phyloP scores from a whole-genome alignment of 2,888 invertebrate genomes.

The Campoletis raptor region DNA sequence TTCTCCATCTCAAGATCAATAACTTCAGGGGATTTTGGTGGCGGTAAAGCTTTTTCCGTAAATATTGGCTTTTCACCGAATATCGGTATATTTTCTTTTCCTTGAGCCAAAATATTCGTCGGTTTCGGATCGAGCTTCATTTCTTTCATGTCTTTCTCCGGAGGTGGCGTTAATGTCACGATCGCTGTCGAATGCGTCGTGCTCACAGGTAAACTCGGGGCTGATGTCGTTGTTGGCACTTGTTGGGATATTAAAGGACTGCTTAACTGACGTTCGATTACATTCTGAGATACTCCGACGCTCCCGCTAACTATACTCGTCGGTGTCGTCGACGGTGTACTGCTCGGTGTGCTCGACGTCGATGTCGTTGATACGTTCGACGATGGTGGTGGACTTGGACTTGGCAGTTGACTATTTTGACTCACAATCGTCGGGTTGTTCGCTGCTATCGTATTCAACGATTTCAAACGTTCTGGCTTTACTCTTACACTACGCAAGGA shows the following conservation, averaged over 20 bases:
- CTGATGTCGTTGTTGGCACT: slow-evolving; percentile 76
- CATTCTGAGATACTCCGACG: slow-evolving; percentile 73
- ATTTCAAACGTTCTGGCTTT: slow-evolving; percentile 87
- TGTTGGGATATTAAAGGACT: slow-evolving; percentile 78
- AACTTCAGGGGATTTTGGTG: slow-evolving; percentile 88
- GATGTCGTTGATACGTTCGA: slow-evolving; percentile 76
- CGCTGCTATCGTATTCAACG: slow-evolving; percentile 83
- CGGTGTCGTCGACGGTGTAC: slow-evolving; percentile 81
- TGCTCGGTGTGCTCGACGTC: slow-evolving; percentile 78
- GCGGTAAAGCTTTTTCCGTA: slow-evolving; percentile 84
- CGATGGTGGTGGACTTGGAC: slow-evolving; percentile 82
- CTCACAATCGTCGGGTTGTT: slow-evolving; percentile 73
- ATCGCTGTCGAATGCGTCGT: slow-evolving; percentile 82
- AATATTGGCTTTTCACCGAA: slow-evolving; percentile 82
- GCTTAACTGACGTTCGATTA: slow-evolving; percentile 81
- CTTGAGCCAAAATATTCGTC: slow-evolving; percentile 85
- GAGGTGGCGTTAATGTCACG: slow-evolving; percentile 84
- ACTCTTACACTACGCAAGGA: slow-evolving; percentile 89
- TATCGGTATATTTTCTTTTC: slow-evolving; percentile 87
- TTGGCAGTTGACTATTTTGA: slow-evolving; percentile 79
- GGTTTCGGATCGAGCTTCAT: slow-evolving; percentile 81
- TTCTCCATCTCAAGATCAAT: slow-evolving; percentile 87
- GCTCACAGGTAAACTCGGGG: slow-evolving; percentile 74
- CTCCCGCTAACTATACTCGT: slow-evolving; percentile 67
- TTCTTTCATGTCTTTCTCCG: slow-evolving; percentile 84